Conservation (phyloP, 2,888 invertebrate species). For the Icerya purchasi region DNA sequence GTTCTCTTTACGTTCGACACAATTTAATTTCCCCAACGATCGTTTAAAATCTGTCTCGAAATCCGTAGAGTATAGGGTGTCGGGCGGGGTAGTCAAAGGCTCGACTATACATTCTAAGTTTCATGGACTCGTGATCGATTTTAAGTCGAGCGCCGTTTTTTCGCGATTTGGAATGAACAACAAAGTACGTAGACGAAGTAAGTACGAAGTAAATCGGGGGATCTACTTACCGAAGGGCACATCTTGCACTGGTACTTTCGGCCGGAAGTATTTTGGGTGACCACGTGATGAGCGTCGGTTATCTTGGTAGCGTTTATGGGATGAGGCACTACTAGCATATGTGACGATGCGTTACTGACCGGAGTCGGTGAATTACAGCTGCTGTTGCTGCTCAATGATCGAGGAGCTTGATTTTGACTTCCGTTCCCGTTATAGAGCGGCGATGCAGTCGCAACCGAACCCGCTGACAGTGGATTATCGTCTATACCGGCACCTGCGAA, state of each 20-base stretch:
- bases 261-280: constrained; percentile 24
- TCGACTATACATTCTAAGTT: too few species aligned
- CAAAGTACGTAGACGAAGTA: too few species aligned
- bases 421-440: constrained; percentile 12
- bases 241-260: constrained; percentile 90
- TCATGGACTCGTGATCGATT: too few species aligned
- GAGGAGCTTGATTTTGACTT: constrained; percentile 16
- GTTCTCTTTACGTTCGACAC: too few species aligned
- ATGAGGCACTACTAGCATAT: constrained; percentile 70
- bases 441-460: constrained; percentile 10
- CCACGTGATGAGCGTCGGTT: constrained; percentile 24
- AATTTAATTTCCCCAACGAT: too few species aligned
- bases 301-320: constrained; percentile 34
- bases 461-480: constrained; percentile 11
- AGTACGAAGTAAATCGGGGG: too few species aligned
- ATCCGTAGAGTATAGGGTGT: too few species aligned
- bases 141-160: too few species aligned
- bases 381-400: constrained; percentile 21
- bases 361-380: constrained; percentile 32
- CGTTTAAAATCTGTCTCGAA: too few species aligned
- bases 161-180: too few species aligned
- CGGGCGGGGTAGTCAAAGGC: too few species aligned
- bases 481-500: constrained; percentile 5
- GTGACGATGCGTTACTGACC: constrained; percentile 36
- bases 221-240: constrained; percentile 73